Percentiles rank a stretch among this genome's conserved stretches.
These are phyloP conservation scores for Phanerotoma sp. DNA, from an alignment of 2,888 invertebrate genomes.

Conservation along the genomic window DNA sequence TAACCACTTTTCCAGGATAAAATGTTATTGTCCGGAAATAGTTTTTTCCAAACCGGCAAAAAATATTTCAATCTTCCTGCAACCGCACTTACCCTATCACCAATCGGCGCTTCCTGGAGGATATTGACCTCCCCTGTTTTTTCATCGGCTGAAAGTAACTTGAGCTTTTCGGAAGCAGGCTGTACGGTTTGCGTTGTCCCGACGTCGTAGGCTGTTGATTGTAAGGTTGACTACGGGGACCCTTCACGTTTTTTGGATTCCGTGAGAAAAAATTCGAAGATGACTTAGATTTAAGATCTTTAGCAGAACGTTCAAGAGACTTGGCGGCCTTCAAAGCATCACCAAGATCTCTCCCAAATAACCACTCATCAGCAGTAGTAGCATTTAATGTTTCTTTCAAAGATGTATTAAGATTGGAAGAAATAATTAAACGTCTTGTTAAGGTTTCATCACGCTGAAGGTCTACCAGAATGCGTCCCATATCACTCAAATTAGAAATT, in stretches of 20 bases:
- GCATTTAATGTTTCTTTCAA: slow-evolving; percentile 26
- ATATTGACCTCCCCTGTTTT: not conserved
- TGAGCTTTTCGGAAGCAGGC: too few relatives aligned
- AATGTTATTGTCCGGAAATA: slow-evolving; percentile 17
- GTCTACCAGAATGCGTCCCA: slow-evolving; percentile 23
- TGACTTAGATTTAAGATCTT: slow-evolving; percentile 13
- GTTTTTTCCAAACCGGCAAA: slow-evolving; percentile 9
- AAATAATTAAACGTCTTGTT: slow-evolving; percentile 23
- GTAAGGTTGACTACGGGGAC: slow-evolving; percentile 15
- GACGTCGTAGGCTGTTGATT: not conserved
- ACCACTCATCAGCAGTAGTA: slow-evolving; percentile 19
- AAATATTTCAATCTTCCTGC: slow-evolving; percentile 17
- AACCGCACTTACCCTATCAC: slow-evolving; percentile 22
- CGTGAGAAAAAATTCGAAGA: too few relatives aligned
- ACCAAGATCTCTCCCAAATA: slow-evolving; percentile 23
- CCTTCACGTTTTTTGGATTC: slow-evolving; percentile 28
- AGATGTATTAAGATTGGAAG: slow-evolving; percentile 14
- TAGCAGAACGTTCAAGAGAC: slow-evolving; percentile 16
- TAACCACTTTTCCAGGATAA: slow-evolving; percentile 19
- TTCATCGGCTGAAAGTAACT: slow-evolving; percentile 2
- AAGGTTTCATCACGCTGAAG: slow-evolving; percentile 27
- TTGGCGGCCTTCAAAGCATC: slow-evolving; percentile 26
- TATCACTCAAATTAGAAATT: slow-evolving; percentile 22
- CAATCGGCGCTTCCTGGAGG: too few relatives aligned
- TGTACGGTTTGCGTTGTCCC: slow-evolving; percentile 22